phyloP scores from a whole-genome alignment of 2,888 invertebrate species.

The Caenorhabditis drosophilae region DNA sequence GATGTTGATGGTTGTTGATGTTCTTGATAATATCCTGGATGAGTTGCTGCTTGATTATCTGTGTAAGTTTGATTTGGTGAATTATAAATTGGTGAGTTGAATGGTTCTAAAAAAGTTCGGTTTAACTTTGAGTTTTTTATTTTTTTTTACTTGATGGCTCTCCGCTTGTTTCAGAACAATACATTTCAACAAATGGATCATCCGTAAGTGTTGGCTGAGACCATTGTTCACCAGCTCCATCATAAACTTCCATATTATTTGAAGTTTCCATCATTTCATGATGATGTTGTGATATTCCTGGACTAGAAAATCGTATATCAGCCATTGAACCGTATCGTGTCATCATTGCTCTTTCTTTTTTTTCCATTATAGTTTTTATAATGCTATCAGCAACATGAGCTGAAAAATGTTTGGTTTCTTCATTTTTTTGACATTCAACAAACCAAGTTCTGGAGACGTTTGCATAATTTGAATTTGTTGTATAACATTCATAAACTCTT shows the following conservation, averaged over 20 bases:
- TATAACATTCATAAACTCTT: constrained; percentile 16
- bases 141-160: constrained; percentile 27
- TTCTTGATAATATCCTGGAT: constrained; percentile 1
- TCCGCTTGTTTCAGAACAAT: constrained; percentile 10
- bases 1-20: constrained; percentile 16
- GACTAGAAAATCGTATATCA: background rate
- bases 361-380: constrained; percentile 27
- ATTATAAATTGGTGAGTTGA: constrained; percentile 30
- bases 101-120: constrained; percentile 17
- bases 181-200: constrained; percentile 18
- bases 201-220: constrained; percentile 12
- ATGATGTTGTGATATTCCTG: no score
- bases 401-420: constrained; percentile 1
- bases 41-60: constrained; percentile 15
- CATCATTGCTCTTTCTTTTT: constrained; percentile 18
- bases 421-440: background rate
- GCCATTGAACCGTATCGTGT: background rate
- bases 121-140: background rate
- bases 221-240: constrained; percentile 38
- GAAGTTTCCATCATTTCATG: constrained; percentile 3
- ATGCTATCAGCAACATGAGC: constrained; percentile 27
- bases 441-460: constrained; percentile 20
- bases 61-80: constrained; percentile 17
- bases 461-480: constrained; percentile 19
- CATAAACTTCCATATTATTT: constrained; percentile 1